Evolutionary conservation across 1,140 invertebrate genomes (phyloP).

Genomic region (Nephila pilipes): DNA sequence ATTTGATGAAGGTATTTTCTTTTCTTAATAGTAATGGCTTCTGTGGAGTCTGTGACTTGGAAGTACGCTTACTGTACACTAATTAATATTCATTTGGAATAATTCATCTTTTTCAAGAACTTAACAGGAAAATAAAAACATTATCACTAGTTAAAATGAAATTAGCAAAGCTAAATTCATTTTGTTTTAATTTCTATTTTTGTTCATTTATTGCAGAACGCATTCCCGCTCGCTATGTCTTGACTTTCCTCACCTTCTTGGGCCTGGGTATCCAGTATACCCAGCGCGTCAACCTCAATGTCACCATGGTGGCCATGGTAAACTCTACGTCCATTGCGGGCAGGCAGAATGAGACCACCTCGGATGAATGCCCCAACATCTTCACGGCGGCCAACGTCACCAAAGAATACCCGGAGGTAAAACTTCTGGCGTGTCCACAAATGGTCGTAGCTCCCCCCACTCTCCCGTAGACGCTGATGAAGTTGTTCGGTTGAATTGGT

Average conservation of each 20-base stretch:
- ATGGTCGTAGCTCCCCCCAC: not conserved
- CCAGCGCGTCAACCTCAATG: slow-evolving; percentile 78
- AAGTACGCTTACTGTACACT: no score
- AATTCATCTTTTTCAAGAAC: no score
- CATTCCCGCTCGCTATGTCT: slow-evolving; percentile 75
- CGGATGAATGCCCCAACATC: slow-evolving; percentile 69
- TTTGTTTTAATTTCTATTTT: not conserved
- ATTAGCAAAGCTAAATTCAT: no score
- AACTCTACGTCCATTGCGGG: slow-evolving; percentile 72
- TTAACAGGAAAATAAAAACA: no score
- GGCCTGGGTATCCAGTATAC: slow-evolving; percentile 78
- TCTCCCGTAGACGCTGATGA: not conserved
- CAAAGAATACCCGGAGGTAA: slow-evolving; percentile 64
- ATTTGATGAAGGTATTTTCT: no score
- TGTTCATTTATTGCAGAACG: slow-evolving; percentile 49
- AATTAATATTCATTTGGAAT: no score
- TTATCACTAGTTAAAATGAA: no score
- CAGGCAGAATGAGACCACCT: slow-evolving; percentile 58
- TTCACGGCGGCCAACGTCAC: slow-evolving; percentile 28
- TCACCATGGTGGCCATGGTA: slow-evolving; percentile 79
- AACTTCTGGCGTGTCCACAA: not conserved
- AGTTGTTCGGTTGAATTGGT: not conserved
- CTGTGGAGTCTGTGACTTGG: no score
- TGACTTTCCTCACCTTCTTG: slow-evolving; percentile 78
- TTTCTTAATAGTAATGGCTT: no score